Conservation (phyloP, 2,113 vertebrate species). For the Scatophagus argus region DNA sequence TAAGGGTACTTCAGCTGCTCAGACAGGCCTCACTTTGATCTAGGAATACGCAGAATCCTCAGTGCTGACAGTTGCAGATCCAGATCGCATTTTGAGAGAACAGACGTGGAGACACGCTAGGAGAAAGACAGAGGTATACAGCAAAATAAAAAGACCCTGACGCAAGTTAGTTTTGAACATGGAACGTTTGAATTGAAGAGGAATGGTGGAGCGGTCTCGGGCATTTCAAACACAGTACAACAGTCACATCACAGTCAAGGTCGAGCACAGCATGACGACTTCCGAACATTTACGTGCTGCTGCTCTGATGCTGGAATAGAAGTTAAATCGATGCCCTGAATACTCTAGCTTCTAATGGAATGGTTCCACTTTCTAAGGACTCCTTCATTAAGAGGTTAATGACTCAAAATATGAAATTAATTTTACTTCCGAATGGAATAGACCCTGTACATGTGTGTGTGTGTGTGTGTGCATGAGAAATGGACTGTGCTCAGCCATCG, state of each 20-base stretch:
- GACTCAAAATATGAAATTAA: conserved; percentile 67
- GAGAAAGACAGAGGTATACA: conserved; percentile 29
- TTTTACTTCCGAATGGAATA: conserved; percentile 58
- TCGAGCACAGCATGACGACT: conserved; percentile 18
- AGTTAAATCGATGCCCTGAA: conserved; percentile 37
- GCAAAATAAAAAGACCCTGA: conserved; percentile 27
- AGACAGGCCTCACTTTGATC: conserved; percentile 71
- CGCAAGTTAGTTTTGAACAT: not conserved
- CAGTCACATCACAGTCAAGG: conserved; percentile 47
- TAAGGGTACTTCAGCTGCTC: conserved; percentile 57
- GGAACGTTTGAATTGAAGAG: conserved; percentile 33
- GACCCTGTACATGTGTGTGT: conserved; percentile 28
- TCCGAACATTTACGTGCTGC: not conserved
- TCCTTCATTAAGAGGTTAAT: conserved; percentile 70
- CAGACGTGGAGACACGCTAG: not conserved
- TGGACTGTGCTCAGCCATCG: conserved; percentile 40
- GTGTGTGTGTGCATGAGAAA: conserved; percentile 41
- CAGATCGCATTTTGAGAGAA: conserved; percentile 36
- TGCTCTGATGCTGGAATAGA: conserved; percentile 35
- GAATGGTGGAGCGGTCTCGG: not conserved
- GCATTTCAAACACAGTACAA: conserved; percentile 17
- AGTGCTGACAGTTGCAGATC: conserved; percentile 63
- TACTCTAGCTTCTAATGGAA: conserved; percentile 22
- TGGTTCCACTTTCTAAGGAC: conserved; percentile 37
- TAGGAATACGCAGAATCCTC: conserved; percentile 33